Conservation (phyloP, 2,888 invertebrate species). For the Cantharis rustica region DNA sequence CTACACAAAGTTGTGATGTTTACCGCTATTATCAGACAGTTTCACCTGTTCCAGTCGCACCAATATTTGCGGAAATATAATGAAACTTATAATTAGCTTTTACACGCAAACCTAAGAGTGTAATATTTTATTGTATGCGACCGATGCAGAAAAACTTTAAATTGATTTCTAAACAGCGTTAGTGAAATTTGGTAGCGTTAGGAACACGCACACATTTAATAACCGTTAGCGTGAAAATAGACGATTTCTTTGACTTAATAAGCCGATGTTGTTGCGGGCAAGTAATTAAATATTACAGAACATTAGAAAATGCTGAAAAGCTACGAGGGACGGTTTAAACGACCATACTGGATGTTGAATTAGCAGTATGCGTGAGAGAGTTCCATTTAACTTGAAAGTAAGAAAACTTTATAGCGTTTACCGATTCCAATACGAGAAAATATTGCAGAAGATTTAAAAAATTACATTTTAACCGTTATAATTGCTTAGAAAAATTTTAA, state of each 20-base stretch:
- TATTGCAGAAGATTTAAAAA: neutral
- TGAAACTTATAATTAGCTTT: conserved; percentile 12
- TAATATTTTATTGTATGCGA: conserved; percentile 1
- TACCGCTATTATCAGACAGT: conserved; percentile 16
- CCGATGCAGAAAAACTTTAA: neutral
- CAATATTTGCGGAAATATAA: conserved; percentile 16
- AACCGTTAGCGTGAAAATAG: neutral
- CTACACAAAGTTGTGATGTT: conserved; percentile 8
- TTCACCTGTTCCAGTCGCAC: conserved; percentile 15
- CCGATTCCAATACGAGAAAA: neutral
- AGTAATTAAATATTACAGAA: neutral
- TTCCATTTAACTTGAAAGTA: neutral
- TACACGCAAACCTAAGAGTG: conserved; percentile 16
- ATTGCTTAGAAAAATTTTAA: neutral
- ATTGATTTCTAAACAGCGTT: conserved; percentile 8
- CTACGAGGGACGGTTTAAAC: neutral
- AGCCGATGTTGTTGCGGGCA: neutral
- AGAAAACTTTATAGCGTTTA: neutral
- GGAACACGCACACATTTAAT: neutral
- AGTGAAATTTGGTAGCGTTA: conserved; percentile 9
- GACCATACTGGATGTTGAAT: neutral
- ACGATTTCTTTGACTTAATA: neutral
- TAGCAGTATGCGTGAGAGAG: neutral
- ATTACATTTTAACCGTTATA: neutral
- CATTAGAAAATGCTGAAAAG: neutral